These are phyloP conservation scores for Tragelaphus buxtoni DNA, from an alignment of 2,113 vertebrate genomes.

Conservation along the genomic window DNA sequence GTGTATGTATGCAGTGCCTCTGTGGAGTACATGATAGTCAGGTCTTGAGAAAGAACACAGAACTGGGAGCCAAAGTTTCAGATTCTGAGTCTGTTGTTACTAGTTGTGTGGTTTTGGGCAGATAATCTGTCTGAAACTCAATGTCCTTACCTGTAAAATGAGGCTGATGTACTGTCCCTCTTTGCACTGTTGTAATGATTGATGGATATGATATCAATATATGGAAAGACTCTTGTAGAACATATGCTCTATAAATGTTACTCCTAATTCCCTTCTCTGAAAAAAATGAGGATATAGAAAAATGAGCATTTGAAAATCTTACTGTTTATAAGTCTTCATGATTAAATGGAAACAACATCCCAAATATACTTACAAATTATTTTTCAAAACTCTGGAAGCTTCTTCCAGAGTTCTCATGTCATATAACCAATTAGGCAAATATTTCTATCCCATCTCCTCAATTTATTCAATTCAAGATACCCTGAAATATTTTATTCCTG, in stretches of 20 bases:
- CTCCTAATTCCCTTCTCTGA: background rate
- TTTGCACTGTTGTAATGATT: background rate
- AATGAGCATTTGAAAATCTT: background rate
- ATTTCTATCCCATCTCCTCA: background rate
- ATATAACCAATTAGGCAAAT: background rate
- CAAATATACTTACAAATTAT: background rate
- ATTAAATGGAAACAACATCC: background rate
- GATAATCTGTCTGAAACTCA: background rate
- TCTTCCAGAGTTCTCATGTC: background rate
- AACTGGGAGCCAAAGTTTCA: background rate
- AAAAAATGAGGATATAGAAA: background rate
- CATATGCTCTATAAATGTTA: background rate
- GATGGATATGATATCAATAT: background rate
- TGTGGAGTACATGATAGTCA: background rate
- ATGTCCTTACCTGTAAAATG: background rate
- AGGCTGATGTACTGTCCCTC: background rate
- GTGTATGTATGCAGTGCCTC: background rate
- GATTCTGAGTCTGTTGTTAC: background rate
- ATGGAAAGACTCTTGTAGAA: background rate
- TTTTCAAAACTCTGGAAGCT: background rate
- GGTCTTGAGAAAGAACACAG: background rate
- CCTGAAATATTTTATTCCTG: constrained; percentile 31
- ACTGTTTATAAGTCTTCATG: background rate
- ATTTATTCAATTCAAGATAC: background rate
- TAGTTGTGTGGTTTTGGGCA: background rate